These are phyloP conservation scores for Anolis apletophallus DNA, from an alignment of 2,797 vertebrate species.

Conservation along the genomic window DNA sequence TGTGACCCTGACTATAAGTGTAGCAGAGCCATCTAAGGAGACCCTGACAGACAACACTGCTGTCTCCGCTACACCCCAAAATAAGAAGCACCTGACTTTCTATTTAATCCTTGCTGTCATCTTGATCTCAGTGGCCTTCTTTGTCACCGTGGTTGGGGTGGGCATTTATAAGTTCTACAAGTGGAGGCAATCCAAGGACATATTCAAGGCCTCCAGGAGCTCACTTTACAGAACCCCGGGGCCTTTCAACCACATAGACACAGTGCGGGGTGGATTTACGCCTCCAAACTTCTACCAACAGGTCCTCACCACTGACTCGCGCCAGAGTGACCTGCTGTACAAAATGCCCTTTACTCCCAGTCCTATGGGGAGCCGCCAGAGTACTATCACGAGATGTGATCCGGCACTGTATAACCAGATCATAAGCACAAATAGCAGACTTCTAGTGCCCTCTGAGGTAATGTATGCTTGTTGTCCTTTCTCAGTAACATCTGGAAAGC, in stretches of 20 bases:
- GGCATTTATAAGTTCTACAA: slow-evolving; percentile 81
- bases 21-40: slow-evolving; percentile 82
- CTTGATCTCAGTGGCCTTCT: slow-evolving; percentile 84
- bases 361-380: slow-evolving; percentile 75
- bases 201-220: slow-evolving; percentile 76
- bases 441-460: slow-evolving; percentile 75
- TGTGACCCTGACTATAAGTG: slow-evolving; percentile 80
- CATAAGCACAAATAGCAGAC: slow-evolving; percentile 71
- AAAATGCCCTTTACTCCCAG: slow-evolving; percentile 77
- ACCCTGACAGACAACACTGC: slow-evolving; percentile 79
- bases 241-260: slow-evolving; percentile 76
- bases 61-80: slow-evolving; percentile 72
- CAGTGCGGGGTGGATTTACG: slow-evolving; percentile 69
- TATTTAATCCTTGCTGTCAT: slow-evolving; percentile 85
- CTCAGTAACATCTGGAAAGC: slow-evolving; percentile 11
- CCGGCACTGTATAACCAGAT: slow-evolving; percentile 79
- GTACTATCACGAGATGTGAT: slow-evolving; percentile 78
- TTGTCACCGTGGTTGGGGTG: slow-evolving; percentile 78
- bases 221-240: slow-evolving; percentile 78
- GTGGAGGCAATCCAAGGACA: slow-evolving; percentile 78
- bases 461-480: slow-evolving; percentile 47
- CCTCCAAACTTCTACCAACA: slow-evolving; percentile 79
- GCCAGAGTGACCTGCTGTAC: slow-evolving; percentile 77
- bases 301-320: slow-evolving; percentile 80
- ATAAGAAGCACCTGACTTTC: slow-evolving; percentile 82